Evolutionary conservation across 2,888 invertebrate genomes (phyloP).

Genomic region (Lasioglossum oenotherae): DNA sequence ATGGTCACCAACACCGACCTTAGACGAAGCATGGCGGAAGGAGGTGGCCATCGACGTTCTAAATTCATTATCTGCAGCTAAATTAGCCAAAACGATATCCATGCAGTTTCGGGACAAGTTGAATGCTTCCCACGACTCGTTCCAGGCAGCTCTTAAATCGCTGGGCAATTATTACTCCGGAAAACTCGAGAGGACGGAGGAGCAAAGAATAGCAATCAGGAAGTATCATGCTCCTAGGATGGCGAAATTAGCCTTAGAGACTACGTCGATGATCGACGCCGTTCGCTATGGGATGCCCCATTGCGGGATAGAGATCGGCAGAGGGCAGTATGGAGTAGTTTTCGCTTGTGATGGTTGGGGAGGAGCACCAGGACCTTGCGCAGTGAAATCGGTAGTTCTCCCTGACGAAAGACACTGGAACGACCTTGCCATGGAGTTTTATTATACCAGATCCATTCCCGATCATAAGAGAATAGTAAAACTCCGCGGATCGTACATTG

Average conservation of each 20-base stretch:
- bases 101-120: slow-evolving; percentile 91
- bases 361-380: slow-evolving; percentile 90
- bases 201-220: slow-evolving; percentile 90
- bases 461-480: slow-evolving; percentile 92
- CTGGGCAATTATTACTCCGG: slow-evolving; percentile 90
- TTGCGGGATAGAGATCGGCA: slow-evolving; percentile 88
- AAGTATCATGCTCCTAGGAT: slow-evolving; percentile 92
- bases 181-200: slow-evolving; percentile 92
- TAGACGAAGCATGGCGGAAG: slow-evolving; percentile 88
- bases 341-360: slow-evolving; percentile 91
- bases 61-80: slow-evolving; percentile 89
- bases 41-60: slow-evolving; percentile 89
- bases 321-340: slow-evolving; percentile 96
- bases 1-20: slow-evolving; percentile 86
- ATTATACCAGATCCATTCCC: slow-evolving; percentile 94
- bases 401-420: slow-evolving; percentile 96
- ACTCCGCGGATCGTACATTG: slow-evolving; percentile 92
- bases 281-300: slow-evolving; percentile 90
- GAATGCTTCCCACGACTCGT: slow-evolving; percentile 91
- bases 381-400: slow-evolving; percentile 94
- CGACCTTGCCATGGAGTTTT: slow-evolving; percentile 96
- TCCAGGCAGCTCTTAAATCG: slow-evolving; percentile 89
- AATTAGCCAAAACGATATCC: slow-evolving; percentile 90
- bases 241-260: slow-evolving; percentile 92
- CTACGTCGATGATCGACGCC: slow-evolving; percentile 92